These are phyloP conservation scores for Oryzias sinensis DNA, from an alignment of 2,797 vertebrate species.

Conservation along the genomic window DNA sequence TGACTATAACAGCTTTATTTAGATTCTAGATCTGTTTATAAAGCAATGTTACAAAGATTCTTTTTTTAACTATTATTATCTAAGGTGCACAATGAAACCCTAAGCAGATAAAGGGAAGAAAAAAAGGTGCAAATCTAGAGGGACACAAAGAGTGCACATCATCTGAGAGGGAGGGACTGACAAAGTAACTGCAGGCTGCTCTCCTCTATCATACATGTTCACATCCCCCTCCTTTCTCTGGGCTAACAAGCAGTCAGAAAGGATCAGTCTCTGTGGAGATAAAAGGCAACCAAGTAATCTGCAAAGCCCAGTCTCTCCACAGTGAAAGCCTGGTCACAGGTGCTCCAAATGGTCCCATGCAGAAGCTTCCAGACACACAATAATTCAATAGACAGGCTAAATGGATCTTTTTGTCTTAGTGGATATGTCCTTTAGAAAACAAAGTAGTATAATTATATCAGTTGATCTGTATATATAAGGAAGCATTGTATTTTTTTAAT, in stretches of 20 bases:
- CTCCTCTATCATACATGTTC: constrained; percentile 15
- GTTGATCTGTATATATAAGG: constrained; percentile 29
- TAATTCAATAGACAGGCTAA: constrained; percentile 55
- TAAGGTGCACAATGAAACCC: no score
- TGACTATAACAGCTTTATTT: background rate
- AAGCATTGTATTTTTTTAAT: background rate
- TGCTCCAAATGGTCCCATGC: constrained; percentile 46
- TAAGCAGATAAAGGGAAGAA: no score
- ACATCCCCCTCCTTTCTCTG: constrained; percentile 12
- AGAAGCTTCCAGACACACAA: constrained; percentile 35
- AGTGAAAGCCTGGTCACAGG: constrained; percentile 48
- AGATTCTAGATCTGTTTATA: background rate
- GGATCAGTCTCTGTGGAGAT: constrained; percentile 12
- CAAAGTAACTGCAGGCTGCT: constrained; percentile 11
- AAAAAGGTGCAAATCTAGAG: background rate
- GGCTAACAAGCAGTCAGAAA: constrained; percentile 25
- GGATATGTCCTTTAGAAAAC: constrained; percentile 17
- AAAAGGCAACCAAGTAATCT: constrained; percentile 33
- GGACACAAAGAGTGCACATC: constrained; percentile 3
- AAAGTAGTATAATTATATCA: constrained; percentile 17
- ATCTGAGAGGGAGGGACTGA: constrained; percentile 5
- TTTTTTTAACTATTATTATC: no score
- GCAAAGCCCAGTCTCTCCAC: constrained; percentile 22
- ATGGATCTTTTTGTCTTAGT: constrained; percentile 39
- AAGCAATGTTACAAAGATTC: no score